phyloP scores from a whole-genome alignment of 2,888 invertebrate genomes.

The Schizaphis graminum region DNA sequence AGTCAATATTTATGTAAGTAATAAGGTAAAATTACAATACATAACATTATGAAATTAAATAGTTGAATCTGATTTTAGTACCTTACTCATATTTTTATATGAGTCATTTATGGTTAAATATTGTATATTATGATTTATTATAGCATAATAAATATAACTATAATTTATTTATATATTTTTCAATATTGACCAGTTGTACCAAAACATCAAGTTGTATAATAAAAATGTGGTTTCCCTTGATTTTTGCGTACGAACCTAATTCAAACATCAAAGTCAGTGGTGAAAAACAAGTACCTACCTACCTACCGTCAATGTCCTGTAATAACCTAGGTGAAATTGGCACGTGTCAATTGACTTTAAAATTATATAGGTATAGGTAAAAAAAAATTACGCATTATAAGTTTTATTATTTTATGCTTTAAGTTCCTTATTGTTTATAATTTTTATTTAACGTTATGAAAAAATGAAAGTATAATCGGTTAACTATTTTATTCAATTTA shows the following conservation, averaged over 20 bases:
- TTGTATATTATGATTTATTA: not conserved
- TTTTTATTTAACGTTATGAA: not conserved
- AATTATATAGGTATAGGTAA: not conserved
- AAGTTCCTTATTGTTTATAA: not conserved
- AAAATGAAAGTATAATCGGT: not conserved
- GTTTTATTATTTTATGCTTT: too few species aligned
- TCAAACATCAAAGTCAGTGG: not conserved
- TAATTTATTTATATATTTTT: not conserved
- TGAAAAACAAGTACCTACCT: not conserved
- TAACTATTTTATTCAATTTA: not conserved
- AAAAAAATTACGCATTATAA: not conserved
- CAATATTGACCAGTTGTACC: not conserved
- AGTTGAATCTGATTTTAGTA: not conserved
- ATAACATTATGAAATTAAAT: not conserved
- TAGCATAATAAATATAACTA: not conserved
- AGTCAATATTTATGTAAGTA: not conserved
- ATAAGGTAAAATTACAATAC: not conserved
- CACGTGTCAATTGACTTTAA: not conserved
- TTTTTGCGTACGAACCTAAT: not conserved
- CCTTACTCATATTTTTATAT: not conserved
- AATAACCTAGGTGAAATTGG: slow-evolving; percentile 9
- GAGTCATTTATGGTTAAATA: not conserved
- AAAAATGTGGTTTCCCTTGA: slow-evolving; percentile 17
- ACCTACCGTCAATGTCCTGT: not conserved
- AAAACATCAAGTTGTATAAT: not conserved